Conservation (phyloP, 2,888 invertebrate genomes). For the Leucophenga maculata region DNA sequence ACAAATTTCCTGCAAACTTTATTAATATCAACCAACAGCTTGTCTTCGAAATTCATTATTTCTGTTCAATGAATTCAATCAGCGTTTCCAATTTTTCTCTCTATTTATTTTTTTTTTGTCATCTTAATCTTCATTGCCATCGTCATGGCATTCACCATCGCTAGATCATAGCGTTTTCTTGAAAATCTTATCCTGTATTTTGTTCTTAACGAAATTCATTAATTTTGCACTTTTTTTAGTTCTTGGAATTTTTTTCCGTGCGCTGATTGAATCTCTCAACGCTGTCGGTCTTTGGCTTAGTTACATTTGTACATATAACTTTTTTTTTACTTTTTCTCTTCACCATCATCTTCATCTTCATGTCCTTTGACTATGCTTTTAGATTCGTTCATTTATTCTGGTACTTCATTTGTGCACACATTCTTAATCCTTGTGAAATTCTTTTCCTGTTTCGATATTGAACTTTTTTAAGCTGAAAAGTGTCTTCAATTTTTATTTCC, state of each 20-base stretch:
- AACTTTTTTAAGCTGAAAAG: neutral
- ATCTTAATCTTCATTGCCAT: neutral
- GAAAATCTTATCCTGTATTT: neutral
- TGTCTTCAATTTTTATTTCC: neutral
- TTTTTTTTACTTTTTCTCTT: too few species aligned
- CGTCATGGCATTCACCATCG: neutral
- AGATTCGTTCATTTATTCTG: neutral
- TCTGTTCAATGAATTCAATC: neutral
- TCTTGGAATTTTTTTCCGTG: neutral
- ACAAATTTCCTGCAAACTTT: too few species aligned
- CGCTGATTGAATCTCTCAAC: neutral
- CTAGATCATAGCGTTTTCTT: neutral
- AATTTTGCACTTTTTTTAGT: conserved; percentile 4
- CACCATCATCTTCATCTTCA: neutral
- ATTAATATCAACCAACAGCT: too few species aligned
- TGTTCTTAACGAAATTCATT: conserved; percentile 12
- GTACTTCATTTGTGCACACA: conserved; percentile 6
- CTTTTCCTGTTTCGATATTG: neutral
- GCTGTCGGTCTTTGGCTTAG: neutral
- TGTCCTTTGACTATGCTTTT: neutral
- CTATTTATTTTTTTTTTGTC: neutral
- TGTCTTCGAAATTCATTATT: neutral
- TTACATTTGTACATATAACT: neutral
- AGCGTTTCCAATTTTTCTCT: neutral
- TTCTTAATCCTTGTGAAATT: conserved; percentile 8